Conservation (phyloP, 2,113 vertebrate genomes). For the Beaufortia kweichowensis region DNA sequence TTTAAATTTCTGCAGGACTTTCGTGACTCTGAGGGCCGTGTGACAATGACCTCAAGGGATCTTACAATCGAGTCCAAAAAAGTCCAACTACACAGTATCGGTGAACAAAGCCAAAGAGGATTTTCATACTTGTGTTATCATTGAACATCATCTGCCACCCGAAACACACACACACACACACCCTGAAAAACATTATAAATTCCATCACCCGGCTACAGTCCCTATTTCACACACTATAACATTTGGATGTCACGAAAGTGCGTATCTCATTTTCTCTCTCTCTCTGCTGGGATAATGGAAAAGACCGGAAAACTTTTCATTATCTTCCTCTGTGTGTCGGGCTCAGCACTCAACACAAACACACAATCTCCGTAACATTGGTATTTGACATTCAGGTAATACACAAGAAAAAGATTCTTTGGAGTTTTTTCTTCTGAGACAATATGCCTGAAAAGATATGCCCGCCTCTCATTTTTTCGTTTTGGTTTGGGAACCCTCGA, state of each 20-base stretch:
- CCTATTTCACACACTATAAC: conserved; percentile 18
- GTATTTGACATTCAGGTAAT: conserved; percentile 30
- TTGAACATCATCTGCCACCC: conserved; percentile 25
- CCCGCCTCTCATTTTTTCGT: background rate
- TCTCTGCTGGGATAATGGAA: conserved; percentile 38
- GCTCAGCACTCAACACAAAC: conserved; percentile 17
- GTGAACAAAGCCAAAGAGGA: conserved; percentile 15
- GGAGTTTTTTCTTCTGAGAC: background rate
- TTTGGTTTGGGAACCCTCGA: background rate
- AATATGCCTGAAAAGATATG: conserved; percentile 19
- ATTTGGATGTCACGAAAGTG: conserved; percentile 39
- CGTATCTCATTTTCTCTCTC: conserved; percentile 32
- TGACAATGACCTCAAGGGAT: conserved; percentile 10
- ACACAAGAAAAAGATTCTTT: background rate
- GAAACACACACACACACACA: background rate
- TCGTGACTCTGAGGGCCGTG: background rate
- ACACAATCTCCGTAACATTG: conserved; percentile 10
- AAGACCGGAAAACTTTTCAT: conserved; percentile 42
- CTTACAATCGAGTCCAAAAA: conserved; percentile 33
- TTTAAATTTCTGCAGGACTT: no score
- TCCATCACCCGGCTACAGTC: conserved; percentile 31
- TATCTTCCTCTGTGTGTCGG: conserved; percentile 25
- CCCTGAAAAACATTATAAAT: conserved; percentile 12
- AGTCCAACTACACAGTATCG: background rate
- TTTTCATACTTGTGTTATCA: conserved; percentile 39